phyloP scores from a whole-genome alignment of 2,113 vertebrate species.

The Lampris megalopsis region DNA sequence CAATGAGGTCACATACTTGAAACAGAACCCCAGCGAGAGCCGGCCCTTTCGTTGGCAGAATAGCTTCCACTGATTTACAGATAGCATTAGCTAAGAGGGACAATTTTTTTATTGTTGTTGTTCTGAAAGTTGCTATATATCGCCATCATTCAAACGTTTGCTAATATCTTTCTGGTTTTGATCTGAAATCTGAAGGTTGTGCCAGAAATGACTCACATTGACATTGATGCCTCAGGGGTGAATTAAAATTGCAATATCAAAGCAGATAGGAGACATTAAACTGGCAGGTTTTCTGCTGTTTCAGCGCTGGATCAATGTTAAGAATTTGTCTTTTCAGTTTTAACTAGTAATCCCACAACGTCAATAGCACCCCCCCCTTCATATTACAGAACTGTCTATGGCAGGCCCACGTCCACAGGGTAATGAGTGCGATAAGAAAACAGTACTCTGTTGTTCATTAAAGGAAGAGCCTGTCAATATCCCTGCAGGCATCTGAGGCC shows the following conservation, averaged over 20 bases:
- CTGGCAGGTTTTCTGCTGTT: not conserved
- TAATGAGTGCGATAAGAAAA: slow-evolving; percentile 40
- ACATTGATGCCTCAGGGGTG: not conserved
- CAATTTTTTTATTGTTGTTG: not conserved
- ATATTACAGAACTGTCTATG: slow-evolving; percentile 13
- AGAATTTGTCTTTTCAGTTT: not conserved
- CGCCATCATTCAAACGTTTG: not conserved
- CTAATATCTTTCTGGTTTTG: not conserved
- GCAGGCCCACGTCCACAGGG: slow-evolving; percentile 48
- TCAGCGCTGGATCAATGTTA: not conserved
- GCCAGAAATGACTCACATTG: not conserved
- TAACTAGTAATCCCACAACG: not conserved
- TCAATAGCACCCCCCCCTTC: slow-evolving; percentile 16
- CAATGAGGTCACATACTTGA: slow-evolving; percentile 73
- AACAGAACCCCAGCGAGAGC: slow-evolving; percentile 48
- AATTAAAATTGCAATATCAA: not conserved
- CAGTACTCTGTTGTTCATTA: slow-evolving; percentile 53
- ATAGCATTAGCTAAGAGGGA: slow-evolving; percentile 48
- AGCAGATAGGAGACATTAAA: not conserved
- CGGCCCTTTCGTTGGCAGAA: slow-evolving; percentile 37
- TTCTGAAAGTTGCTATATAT: slow-evolving; percentile 37
- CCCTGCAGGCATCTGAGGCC: slow-evolving; percentile 50
- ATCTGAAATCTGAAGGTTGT: not conserved
- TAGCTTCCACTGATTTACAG: slow-evolving; percentile 61
- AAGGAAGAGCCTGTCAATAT: slow-evolving; percentile 43